phyloP scores from a whole-genome alignment of 2,113 vertebrate genomes.

The Orthonyx spaldingii region DNA sequence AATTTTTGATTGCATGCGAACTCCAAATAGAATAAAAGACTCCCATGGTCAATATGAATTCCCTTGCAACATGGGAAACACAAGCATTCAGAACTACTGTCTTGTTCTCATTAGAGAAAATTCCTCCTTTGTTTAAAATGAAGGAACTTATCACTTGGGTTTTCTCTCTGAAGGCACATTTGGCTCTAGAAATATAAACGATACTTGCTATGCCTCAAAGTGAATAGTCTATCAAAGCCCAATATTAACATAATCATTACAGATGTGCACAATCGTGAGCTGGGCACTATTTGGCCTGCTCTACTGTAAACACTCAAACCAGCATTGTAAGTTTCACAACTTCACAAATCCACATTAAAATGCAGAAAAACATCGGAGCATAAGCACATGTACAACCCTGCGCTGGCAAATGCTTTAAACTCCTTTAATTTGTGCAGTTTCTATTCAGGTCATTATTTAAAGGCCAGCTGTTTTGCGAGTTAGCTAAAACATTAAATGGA shows the following conservation, averaged over 20 bases:
- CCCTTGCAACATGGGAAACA: not conserved
- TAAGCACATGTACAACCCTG: not conserved
- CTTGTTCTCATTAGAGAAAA: not conserved
- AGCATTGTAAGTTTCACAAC: not conserved
- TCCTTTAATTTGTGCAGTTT: not conserved
- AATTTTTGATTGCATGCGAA: not conserved
- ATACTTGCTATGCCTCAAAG: not conserved
- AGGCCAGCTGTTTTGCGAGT: not conserved
- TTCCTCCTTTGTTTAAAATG: not conserved
- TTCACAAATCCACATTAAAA: not conserved
- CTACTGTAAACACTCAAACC: not conserved
- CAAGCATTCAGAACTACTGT: not conserved
- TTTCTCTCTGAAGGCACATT: not conserved
- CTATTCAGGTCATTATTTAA: constrained; percentile 16
- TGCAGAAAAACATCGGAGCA: not conserved
- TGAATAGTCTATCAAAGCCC: not conserved
- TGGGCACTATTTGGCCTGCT: not conserved
- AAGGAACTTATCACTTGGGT: not conserved
- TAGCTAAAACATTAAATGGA: not conserved
- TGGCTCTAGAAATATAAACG: not conserved
- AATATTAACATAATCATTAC: not conserved
- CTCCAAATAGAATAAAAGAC: not conserved
- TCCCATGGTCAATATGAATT: not conserved
- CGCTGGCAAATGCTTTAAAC: not conserved
- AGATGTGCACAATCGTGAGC: not conserved